phyloP scores from a whole-genome alignment of 2,113 vertebrate species.

The Phasianus colchicus region DNA sequence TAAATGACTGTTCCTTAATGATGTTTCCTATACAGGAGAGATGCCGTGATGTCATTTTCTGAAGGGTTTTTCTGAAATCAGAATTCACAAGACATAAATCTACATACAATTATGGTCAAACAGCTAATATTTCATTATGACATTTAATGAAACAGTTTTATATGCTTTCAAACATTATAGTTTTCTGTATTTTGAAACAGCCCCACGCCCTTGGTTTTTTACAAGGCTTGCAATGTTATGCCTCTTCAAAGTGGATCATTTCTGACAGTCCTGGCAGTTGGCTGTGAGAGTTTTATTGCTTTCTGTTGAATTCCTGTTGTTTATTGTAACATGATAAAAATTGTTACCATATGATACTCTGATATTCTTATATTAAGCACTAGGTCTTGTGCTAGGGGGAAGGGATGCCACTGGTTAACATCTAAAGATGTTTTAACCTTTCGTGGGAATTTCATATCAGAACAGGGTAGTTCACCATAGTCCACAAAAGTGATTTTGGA shows the following conservation, averaged over 20 bases:
- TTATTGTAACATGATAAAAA: conserved; percentile 78
- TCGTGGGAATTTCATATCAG: background rate
- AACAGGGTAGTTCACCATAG: background rate
- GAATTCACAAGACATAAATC: background rate
- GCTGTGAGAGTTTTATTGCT: conserved; percentile 65
- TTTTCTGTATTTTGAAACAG: conserved; percentile 1
- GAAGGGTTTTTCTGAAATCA: background rate
- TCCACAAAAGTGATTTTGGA: background rate
- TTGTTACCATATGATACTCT: conserved; percentile 74
- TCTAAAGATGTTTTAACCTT: conserved; percentile 50
- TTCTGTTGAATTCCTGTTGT: conserved; percentile 75
- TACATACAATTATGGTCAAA: background rate
- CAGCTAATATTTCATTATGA: conserved; percentile 33
- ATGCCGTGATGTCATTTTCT: background rate
- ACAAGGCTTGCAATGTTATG: conserved; percentile 12
- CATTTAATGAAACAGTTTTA: conserved; percentile 17
- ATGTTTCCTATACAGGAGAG: background rate
- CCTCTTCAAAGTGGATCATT: conserved; percentile 68
- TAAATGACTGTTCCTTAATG: background rate
- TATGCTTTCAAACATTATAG: background rate
- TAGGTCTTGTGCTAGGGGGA: background rate
- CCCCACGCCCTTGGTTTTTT: background rate
- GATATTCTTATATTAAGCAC: conserved; percentile 37
- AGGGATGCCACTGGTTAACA: background rate
- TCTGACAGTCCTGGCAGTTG: conserved; percentile 70